Conservation (phyloP, 2,113 vertebrate species). For the Microcebus griseorufus region DNA sequence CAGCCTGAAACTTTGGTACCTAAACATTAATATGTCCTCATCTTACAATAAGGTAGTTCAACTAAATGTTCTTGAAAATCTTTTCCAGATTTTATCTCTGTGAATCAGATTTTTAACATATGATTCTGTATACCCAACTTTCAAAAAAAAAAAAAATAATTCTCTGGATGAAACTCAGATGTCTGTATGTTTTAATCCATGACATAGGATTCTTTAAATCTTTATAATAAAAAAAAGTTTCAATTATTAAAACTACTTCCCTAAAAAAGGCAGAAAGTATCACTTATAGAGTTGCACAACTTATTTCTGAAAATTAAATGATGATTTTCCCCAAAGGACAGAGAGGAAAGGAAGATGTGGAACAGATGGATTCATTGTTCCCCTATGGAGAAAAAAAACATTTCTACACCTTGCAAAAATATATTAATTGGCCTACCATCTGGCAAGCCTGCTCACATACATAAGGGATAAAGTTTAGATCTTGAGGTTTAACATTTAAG, state of each 20-base stretch:
- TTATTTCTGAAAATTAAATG: slow-evolving; percentile 73
- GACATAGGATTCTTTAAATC: background rate
- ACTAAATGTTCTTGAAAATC: background rate
- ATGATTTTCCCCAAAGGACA: slow-evolving; percentile 61
- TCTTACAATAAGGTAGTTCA: background rate
- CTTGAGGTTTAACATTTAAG: slow-evolving; percentile 73
- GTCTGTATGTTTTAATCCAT: slow-evolving; percentile 6
- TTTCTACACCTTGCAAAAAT: slow-evolving; percentile 75
- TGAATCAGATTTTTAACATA: background rate
- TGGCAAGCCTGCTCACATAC: slow-evolving; percentile 66
- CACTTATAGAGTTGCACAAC: slow-evolving; percentile 38
- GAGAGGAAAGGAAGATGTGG: slow-evolving; percentile 44
- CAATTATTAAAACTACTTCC: slow-evolving; percentile 40
- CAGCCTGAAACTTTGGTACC: background rate
- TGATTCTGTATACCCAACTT: background rate
- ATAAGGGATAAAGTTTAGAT: slow-evolving; percentile 69
- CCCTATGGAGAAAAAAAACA: slow-evolving; percentile 61
- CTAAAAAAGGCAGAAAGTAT: slow-evolving; percentile 45
- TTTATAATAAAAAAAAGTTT: slow-evolving; percentile 22
- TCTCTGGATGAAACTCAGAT: background rate
- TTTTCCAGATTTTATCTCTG: background rate
- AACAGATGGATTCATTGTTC: slow-evolving; percentile 71
- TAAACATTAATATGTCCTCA: background rate
- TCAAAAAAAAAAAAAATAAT: background rate
- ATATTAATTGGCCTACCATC: slow-evolving; percentile 76